Evolutionary conservation across 1,140 invertebrate species (phyloP).

Genomic region (Tetramorium alpestre): DNA sequence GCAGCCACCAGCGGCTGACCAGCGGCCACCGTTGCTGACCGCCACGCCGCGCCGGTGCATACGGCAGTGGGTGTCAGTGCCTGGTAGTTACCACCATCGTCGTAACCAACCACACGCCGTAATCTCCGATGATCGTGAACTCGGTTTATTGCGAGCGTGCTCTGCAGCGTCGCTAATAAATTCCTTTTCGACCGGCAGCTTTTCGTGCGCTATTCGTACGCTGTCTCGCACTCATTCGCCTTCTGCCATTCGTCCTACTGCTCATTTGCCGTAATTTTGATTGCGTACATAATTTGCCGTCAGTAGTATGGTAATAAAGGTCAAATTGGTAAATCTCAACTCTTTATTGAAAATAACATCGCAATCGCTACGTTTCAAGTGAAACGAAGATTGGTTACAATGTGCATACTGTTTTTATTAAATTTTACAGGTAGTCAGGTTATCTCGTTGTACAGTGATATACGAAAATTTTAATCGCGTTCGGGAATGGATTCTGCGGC

Average conservation of each 20-base stretch:
- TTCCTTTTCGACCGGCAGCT: constrained; percentile 79
- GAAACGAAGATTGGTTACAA: neutral
- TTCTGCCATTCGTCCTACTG: neutral
- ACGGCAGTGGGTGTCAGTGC: constrained; percentile 72
- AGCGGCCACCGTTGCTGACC: constrained; percentile 59
- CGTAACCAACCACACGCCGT: constrained; percentile 82
- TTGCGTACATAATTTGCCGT: constrained; percentile 57
- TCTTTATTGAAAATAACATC: neutral
- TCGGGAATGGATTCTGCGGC: neutral
- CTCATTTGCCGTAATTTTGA: constrained; percentile 36
- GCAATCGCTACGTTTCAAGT: neutral
- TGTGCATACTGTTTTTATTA: neutral
- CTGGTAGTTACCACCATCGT: constrained; percentile 80
- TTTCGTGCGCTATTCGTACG: constrained; percentile 73
- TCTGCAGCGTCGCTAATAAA: constrained; percentile 82
- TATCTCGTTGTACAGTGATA: neutral
- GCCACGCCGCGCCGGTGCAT: neutral
- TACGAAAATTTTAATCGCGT: constrained; percentile 15
- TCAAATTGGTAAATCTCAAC: neutral
- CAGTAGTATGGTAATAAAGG: neutral
- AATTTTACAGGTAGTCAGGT: neutral
- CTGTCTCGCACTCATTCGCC: constrained; percentile 19
- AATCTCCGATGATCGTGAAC: constrained; percentile 78
- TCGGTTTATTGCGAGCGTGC: constrained; percentile 84
- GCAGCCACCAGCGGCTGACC: constrained; percentile 60